Percentiles rank a stretch among this genome's conserved stretches.
Evolutionary conservation across 1,140 invertebrate genomes (phyloP).

Genomic region (Chrysomallon squamiferum): DNA sequence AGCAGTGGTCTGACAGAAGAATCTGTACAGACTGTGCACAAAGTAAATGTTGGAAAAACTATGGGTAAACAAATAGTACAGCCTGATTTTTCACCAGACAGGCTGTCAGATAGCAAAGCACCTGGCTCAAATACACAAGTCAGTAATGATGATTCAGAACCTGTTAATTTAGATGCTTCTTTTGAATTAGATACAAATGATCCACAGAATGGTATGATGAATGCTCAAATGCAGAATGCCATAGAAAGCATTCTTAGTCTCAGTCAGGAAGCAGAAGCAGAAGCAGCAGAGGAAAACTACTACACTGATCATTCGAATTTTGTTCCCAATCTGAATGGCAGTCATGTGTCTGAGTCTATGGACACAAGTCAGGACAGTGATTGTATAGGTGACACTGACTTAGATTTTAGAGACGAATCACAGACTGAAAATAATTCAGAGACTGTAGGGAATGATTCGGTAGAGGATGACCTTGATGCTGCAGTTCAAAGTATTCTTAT

Average conservation of each 20-base stretch:
- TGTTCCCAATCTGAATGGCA: conserved; percentile 6
- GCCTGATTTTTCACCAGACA: not conserved
- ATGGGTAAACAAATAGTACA: no score
- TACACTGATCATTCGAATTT: conserved; percentile 13
- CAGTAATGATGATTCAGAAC: not conserved
- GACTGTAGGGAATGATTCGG: not conserved
- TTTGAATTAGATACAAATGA: conserved; percentile 27
- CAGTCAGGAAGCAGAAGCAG: conserved; percentile 18
- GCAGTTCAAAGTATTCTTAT: conserved; percentile 54
- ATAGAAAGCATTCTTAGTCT: conserved; percentile 51
- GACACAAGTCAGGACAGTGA: conserved; percentile 15
- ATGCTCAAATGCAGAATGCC: conserved; percentile 51
- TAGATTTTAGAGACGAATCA: conserved; percentile 1
- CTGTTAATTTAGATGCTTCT: conserved; percentile 8
- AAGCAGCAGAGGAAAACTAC: conserved; percentile 4
- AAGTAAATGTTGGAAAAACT: no score
- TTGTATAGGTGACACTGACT: conserved; percentile 7
- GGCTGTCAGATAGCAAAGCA: not conserved
- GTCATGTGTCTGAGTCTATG: conserved; percentile 10
- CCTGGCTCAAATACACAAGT: not conserved
- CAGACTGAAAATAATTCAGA: not conserved
- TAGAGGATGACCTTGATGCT: conserved; percentile 45
- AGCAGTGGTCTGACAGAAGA: not conserved
- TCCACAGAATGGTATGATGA: conserved; percentile 27
- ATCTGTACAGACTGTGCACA: no score